Percentiles rank a stretch among this genome's conserved stretches.
Conservation (phyloP, 1,140 invertebrate genomes). For the Hyles vespertilio region DNA sequence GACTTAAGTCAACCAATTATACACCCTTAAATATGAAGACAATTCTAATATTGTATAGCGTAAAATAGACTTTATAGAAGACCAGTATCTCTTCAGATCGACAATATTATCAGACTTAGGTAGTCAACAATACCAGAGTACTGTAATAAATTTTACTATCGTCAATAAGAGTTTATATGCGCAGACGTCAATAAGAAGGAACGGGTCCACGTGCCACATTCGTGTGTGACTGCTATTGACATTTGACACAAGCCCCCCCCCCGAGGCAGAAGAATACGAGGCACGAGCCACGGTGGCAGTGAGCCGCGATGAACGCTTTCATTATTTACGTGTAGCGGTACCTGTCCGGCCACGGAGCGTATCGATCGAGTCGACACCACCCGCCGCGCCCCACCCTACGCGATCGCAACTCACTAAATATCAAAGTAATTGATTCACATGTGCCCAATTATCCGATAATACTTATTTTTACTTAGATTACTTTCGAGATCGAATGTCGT, state of each 20-base stretch:
- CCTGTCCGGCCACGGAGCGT: slow-evolving; percentile 43
- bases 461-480: not conserved
- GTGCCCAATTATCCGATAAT: slow-evolving; percentile 21
- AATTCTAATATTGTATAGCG: too few relatives aligned
- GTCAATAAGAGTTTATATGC: not conserved
- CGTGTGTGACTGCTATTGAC: slow-evolving; percentile 42
- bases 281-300: too few relatives aligned
- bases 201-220: slow-evolving; percentile 13
- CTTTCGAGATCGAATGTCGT: not conserved
- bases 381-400: slow-evolving; percentile 23
- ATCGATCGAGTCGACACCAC: slow-evolving; percentile 46
- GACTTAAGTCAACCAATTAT: too few relatives aligned
- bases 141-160: not conserved
- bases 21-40: too few relatives aligned
- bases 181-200: not conserved
- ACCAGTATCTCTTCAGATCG: too few relatives aligned
- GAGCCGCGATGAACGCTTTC: slow-evolving; percentile 42
- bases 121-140: not conserved
- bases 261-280: slow-evolving; percentile 14
- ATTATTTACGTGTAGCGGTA: slow-evolving; percentile 60
- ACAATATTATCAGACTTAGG: too few relatives aligned
- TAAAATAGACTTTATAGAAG: too few relatives aligned
- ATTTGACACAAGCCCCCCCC: slow-evolving; percentile 41
- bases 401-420: slow-evolving; percentile 40
- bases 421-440: slow-evolving; percentile 36